Base-by-base conservation (phyloP, 2,797 vertebrate genomes). In the Enteromius thamalakanensis region DNA sequence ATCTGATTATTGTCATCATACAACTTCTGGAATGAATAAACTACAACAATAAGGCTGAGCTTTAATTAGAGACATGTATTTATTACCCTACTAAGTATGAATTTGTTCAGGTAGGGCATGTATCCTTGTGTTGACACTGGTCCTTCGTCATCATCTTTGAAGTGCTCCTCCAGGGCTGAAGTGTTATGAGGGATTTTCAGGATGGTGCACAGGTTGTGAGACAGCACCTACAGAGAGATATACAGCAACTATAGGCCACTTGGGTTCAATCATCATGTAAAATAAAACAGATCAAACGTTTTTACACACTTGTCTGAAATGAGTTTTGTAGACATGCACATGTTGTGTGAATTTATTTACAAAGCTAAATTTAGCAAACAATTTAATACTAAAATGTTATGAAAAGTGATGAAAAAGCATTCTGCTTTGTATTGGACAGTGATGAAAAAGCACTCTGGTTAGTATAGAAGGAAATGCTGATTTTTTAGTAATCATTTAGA, bases 111-210 rank as follows among this genome's bases (percentile, higher is more conserved):
- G 90, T 99, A 99, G 0, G 97, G 97, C 98, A 99, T 99, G 93
- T 99, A 99, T 5, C 98, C 98, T 90, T 99, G 98, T 89, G 95
- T 99, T 88, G 98, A 99, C 80, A 99, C 98, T 0, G 97, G 98
- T 9, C 98, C 98, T 88, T 98, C 96, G 0, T 99, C 97, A 4
- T 99, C 96, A 0, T 99, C 98, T 88, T 96, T 95, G 4, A 99
- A 99, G 87, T 99, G 97, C 64, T 98, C 97, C 88, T 99, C 98
- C 91, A 99, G 93, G 5, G 98, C 97, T 84, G 98, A 96, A 0
- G 96, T 95, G 89, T 99, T 96, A 0, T 99, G 97, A 0, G 97
- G 97, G 87, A 99, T 97, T 11, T 95, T 95, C 90, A 99, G 90
- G 86, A 99, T 92, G 0, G 98, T 99, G 76, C 96, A 99, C 78